Conservation (phyloP, 2,113 vertebrate genomes). For the Terrapene triunguis region DNA sequence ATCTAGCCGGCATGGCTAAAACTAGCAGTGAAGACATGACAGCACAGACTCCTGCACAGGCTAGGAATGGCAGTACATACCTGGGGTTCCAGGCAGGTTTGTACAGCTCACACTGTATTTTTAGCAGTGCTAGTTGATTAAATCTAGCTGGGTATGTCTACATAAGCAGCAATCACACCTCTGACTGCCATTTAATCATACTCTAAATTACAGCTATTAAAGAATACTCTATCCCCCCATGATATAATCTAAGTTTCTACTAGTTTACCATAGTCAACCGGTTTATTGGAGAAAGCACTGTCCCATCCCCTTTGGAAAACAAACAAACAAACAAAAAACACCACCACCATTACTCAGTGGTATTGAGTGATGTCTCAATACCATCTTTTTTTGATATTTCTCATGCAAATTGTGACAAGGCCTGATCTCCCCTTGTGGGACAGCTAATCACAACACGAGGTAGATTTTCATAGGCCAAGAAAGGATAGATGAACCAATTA, state of each 20-base stretch:
- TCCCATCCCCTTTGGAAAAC: not conserved
- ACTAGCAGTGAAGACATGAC: not conserved
- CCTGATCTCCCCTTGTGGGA: not conserved
- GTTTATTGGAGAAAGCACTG: not conserved
- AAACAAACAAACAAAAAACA: not conserved
- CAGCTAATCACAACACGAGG: fast-evolving
- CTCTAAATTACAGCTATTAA: not conserved
- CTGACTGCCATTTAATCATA: not conserved
- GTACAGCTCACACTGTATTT: not conserved
- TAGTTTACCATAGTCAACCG: not conserved
- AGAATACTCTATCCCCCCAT: not conserved
- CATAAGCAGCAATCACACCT: not conserved
- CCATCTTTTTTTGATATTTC: not conserved
- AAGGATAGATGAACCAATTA: fast-evolving
- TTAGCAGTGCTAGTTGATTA: not conserved
- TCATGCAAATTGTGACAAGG: not conserved
- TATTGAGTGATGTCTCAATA: not conserved
- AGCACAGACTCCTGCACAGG: not conserved
- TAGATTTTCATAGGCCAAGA: not conserved
- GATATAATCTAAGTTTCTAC: not conserved
- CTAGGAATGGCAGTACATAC: not conserved
- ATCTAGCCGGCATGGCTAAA: not conserved
- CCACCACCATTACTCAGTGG: not conserved
- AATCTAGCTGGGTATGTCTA: not conserved
- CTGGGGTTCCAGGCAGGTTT: not conserved